Conservation (phyloP, 2,888 invertebrate species). For the Ganaspis brasiliensis region DNA sequence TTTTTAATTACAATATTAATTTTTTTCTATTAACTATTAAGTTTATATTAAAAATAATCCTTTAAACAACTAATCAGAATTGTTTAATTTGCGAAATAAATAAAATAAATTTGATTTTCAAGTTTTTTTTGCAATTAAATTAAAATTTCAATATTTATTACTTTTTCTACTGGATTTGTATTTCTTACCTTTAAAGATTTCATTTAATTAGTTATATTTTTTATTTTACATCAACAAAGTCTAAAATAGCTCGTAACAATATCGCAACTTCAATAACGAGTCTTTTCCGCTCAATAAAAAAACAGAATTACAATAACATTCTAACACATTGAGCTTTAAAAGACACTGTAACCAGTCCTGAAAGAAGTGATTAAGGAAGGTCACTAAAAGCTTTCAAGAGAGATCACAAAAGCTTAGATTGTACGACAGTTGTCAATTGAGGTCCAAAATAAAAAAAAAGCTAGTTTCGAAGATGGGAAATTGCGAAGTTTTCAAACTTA, state of each 20-base stretch:
- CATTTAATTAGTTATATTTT: too few species aligned
- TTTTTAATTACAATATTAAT: slow-evolving; percentile 4
- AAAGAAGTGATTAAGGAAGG: slow-evolving; percentile 43
- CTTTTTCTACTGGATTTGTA: too few species aligned
- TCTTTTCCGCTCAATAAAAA: slow-evolving; percentile 11
- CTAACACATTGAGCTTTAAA: neutral
- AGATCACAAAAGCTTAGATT: slow-evolving; percentile 27
- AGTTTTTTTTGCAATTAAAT: too few species aligned
- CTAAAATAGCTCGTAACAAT: too few species aligned
- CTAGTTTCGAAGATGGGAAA: too few species aligned
- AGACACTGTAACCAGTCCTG: slow-evolving; percentile 19
- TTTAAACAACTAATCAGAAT: too few species aligned
- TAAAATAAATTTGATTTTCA: too few species aligned
- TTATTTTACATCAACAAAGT: too few species aligned
- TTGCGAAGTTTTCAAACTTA: too few species aligned
- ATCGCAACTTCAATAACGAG: neutral
- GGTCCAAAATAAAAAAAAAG: slow-evolving; percentile 9
- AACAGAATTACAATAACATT: slow-evolving; percentile 7
- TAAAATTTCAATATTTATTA: too few species aligned
- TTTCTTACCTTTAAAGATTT: too few species aligned
- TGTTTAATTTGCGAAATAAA: too few species aligned
- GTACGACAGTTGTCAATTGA: slow-evolving; percentile 24
- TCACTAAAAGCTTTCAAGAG: slow-evolving; percentile 33
- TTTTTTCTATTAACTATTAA: neutral
- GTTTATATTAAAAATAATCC: neutral